Evolutionary conservation across 2,888 invertebrate species (phyloP), one percentile per base, ranked within the genome.

Genomic region (Sicus ferrugineus): DNA sequence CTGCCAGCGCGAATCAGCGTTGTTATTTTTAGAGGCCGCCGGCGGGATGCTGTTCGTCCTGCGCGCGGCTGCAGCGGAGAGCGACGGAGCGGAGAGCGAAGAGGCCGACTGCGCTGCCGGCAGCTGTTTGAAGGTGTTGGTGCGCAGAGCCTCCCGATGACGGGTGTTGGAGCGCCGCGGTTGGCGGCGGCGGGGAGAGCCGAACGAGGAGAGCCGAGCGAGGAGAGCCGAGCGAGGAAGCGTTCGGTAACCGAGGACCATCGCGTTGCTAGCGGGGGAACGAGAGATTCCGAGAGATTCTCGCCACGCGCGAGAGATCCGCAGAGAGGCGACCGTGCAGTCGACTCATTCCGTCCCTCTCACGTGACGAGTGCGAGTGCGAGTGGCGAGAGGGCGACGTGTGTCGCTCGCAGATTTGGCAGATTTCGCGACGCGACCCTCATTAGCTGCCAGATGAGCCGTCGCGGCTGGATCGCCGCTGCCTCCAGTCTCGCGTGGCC

Each of bases 1-100:
- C 52, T 61, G 28, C n/a, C 6, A 28, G 65, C 52, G 38, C 38
- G 38, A 69, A 58, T 69, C 61, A 58, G 69, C 69, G 66, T 69
- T 38, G 61, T 61, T 66, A 69, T 69, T 69, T 69, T 66, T 65
- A 66, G 61, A 54, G 3, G 26, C 23, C 28, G 54, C 54, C 54
- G 54, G 28, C 23, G 54, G 19, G n/a, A n/a, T n/a, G n/a, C n/a
- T n/a, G n/a, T n/a, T n/a, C n/a, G n/a, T n/a, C n/a, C n/a, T n/a
- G n/a, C n/a, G 14, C 1, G 6, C 34, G 50, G 11, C 46, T 6
- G 14, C 46, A 16, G 14, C 2, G 61, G 5, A 30, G 63, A n/a
- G 26, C 50, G 63, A 21, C 31, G 58, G n/a, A 28, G 30, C 16
- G 65, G 19, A 21, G 64, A 38, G 54, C n/a, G 31, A 2, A 2